These are phyloP conservation scores for Brachypterus glaber DNA, from an alignment of 2,888 invertebrate genomes.

Conservation along the genomic window DNA sequence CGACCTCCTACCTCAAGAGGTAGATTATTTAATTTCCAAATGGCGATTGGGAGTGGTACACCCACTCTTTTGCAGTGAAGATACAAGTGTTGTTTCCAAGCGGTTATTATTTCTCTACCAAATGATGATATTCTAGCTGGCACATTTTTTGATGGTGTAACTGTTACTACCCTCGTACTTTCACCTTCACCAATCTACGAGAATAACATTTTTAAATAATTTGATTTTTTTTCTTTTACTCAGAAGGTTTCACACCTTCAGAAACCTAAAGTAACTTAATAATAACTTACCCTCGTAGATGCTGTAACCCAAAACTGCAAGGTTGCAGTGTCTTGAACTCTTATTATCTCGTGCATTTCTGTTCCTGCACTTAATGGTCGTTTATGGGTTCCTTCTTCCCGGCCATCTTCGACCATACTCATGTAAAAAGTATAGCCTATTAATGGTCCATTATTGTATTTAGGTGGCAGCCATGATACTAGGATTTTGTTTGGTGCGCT, in stretches of 20 bases:
- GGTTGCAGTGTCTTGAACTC: slow-evolving; percentile 61
- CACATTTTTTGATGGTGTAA: slow-evolving; percentile 67
- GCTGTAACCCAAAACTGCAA: slow-evolving; percentile 70
- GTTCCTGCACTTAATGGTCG: slow-evolving; percentile 60
- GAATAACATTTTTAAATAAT: no score
- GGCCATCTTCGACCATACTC: slow-evolving; percentile 68
- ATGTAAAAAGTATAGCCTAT: slow-evolving; percentile 77
- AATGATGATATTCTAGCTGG: slow-evolving; percentile 86
- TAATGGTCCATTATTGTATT: slow-evolving; percentile 72
- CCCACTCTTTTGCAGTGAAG: slow-evolving; percentile 81
- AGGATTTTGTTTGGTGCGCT: slow-evolving; percentile 77
- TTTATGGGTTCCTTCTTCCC: slow-evolving; percentile 71
- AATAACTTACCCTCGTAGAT: slow-evolving; percentile 52
- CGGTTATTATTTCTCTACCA: slow-evolving; percentile 64
- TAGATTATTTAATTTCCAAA: slow-evolving; percentile 71
- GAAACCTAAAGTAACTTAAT: neutral
- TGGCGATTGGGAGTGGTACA: slow-evolving; percentile 62
- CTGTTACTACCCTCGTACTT: slow-evolving; percentile 65
- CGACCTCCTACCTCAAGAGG: slow-evolving; percentile 60
- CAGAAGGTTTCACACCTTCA: neutral
- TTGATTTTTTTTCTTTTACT: no score
- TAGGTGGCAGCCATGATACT: slow-evolving; percentile 83
- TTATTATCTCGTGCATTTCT: slow-evolving; percentile 60
- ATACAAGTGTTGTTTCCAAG: slow-evolving; percentile 80
- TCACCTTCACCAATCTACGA: slow-evolving; percentile 71